These are phyloP conservation scores for Austrofundulus limnaeus DNA, from an alignment of 2,113 vertebrate species.

Conservation along the genomic window DNA sequence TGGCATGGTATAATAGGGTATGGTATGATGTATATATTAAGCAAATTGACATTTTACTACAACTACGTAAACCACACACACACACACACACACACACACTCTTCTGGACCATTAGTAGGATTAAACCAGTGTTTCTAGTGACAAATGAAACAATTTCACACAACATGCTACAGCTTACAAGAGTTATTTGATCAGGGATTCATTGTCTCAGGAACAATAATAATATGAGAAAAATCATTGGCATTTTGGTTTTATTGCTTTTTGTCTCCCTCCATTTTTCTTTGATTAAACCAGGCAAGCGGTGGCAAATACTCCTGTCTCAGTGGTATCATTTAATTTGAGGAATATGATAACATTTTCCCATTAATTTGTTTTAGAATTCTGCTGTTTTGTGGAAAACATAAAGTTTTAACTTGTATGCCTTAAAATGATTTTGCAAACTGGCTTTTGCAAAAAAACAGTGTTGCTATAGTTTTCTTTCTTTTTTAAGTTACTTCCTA, in stretches of 20 bases:
- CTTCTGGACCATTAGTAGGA: constrained; percentile 7
- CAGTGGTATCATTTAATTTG: not conserved
- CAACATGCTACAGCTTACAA: constrained; percentile 27
- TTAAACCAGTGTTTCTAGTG: constrained; percentile 17
- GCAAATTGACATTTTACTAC: too few species aligned
- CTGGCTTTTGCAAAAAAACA: constrained; percentile 17
- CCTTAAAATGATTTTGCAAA: constrained; percentile 24
- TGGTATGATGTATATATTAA: too few species aligned
- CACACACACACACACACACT: too few species aligned
- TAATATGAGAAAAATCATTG: constrained; percentile 15
- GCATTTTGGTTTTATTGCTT: constrained; percentile 64
- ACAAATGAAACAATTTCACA: constrained; percentile 32
- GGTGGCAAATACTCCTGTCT: constrained; percentile 32
- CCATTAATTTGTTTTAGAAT: constrained; percentile 50
- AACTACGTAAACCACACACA: too few species aligned
- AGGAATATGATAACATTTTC: constrained; percentile 29
- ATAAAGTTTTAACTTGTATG: not conserved
- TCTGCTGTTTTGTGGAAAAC: constrained; percentile 6
- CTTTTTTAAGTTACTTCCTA: too few species aligned
- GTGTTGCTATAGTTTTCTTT: constrained; percentile 10
- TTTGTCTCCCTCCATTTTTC: constrained; percentile 48
- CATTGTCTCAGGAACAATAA: constrained; percentile 44
- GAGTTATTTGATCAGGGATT: constrained; percentile 59
- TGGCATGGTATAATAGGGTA: too few species aligned
- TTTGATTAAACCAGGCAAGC: constrained; percentile 56